Base-by-base conservation (phyloP, 2,797 vertebrate genomes). In the Margarornis squamiger region DNA sequence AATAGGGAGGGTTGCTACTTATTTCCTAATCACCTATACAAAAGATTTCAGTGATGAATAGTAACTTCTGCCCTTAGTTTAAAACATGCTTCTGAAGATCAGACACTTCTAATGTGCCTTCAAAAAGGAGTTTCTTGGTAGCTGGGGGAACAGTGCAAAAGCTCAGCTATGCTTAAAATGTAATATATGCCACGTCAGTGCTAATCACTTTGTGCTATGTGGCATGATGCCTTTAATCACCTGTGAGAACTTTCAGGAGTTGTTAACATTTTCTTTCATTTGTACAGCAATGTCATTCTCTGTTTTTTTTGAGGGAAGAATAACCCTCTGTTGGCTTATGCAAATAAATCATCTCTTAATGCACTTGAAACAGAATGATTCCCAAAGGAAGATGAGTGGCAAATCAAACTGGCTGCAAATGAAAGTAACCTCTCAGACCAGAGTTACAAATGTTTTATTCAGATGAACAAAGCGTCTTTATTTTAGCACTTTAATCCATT, bases 291-390 rank as follows among this genome's bases (percentile, higher is more conserved):
- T 90, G 82, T 84, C 94, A 79, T 71, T 91, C 62, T 66, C 62
- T 87, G 63, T 12, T 41, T 34, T 93, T 97, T 96, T 94, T 46
- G 36, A 96, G 92, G 87, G 34, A 62, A 95, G 79, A 89, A 84
- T 97, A 97, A 96, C 93, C 91, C 74, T 96, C 73, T 55, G 45
- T 92, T 97, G 94, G 85, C 87, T 90, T 97, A 92, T 97, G 90
- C 93, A 97, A 97, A 97, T 97, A 97, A 97, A 96, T 97, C 71
- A 90, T 96, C 85, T 94, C 81, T 95, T 95, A 96, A 86, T 93
- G 90, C 88, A 90, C 96, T 97, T 86, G 88, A 96, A 97, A 95
- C 82, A 21, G 24, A 94, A 93, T 51, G 52, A 94, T 90, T 96
- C 83, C 91, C 88, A 49, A 83, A 94, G 78, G 86, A 94, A 97